Evolutionary conservation across 2,113 vertebrate genomes (phyloP), one percentile per base, ranked within the genome.

Genomic region (Ptilorrhoa leucosticta): DNA sequence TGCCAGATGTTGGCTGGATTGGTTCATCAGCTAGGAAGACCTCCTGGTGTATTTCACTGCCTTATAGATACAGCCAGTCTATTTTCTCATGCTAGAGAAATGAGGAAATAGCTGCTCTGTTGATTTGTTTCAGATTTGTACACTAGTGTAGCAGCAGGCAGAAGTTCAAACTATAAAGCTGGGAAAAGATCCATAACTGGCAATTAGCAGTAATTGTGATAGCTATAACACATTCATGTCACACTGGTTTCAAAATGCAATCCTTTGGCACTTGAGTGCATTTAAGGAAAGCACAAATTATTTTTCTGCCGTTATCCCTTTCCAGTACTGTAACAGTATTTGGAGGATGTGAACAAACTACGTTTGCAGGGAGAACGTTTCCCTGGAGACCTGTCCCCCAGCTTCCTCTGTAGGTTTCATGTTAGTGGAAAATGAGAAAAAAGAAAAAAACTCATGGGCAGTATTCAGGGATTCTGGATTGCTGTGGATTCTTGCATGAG

Each of bases 201-300:
- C 65, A 94, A 83, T 91, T 94, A 94, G 33, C 72, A 71, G 86
- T 83, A 94, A 89, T 78, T 81, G 80, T 77, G 63, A 72, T 90
- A 76, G 69, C 80, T 83, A 11, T 63, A 81, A 68, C 39, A 33
- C 42, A 50, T 90, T 90, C 58, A 6, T 66, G 56, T 75, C 72
- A 81, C 53, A 48, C 65, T 60, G 72, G 15, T 83, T 95, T 84
- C 1, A 2, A 81, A 83, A 87, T 12, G 24, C 65, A 75, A 47
- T 58, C 78, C 48, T 75, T 87, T 87, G 76, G 33, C 64, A 64
- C 60, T 50, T 22, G 26, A 66, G 71, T 37, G 27, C n/a, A 28
- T 81, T 89, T 81, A 70, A 83, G 68, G 27, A 73, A 69, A 58
- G 10, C 27, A 5, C n/a, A 83, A 81, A 65, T 77, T 44, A 48